Conservation (phyloP, 2,888 invertebrate species). For the Phyllotreta cruciferae region DNA sequence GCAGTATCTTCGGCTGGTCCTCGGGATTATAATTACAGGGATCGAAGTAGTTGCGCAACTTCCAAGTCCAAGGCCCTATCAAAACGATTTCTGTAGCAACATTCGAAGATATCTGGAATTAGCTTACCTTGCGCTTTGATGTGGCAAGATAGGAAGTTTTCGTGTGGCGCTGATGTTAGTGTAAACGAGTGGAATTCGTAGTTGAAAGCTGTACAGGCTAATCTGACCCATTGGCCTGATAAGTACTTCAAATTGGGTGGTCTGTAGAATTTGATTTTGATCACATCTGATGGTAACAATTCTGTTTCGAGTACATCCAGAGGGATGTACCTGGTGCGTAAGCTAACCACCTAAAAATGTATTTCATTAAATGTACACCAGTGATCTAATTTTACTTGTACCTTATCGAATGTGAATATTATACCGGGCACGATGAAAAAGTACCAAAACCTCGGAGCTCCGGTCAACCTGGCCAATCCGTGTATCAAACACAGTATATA, state of each 20-base stretch:
- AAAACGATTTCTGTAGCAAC: neutral
- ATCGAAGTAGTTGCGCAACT: conserved; percentile 91
- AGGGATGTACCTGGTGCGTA: conserved; percentile 90
- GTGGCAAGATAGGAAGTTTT: conserved; percentile 92
- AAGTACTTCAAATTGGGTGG: conserved; percentile 94
- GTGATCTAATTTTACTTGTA: conserved; percentile 49
- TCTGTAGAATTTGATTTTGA: conserved; percentile 93
- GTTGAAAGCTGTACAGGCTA: conserved; percentile 90
- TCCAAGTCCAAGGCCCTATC: conserved; percentile 94
- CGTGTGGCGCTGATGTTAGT: conserved; percentile 93
- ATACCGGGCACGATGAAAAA: conserved; percentile 92
- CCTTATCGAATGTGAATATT: conserved; percentile 89
- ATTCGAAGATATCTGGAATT: neutral
- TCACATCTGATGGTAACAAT: conserved; percentile 90
- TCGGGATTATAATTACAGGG: conserved; percentile 90
- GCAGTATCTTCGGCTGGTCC: conserved; percentile 84
- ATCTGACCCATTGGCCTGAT: conserved; percentile 92
- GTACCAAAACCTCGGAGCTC: conserved; percentile 91
- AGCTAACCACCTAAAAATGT: conserved; percentile 77
- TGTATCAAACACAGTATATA: conserved; percentile 89
- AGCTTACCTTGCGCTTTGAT: conserved; percentile 78
- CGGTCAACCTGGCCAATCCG: conserved; percentile 89
- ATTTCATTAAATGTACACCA: too few relatives aligned
- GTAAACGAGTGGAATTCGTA: conserved; percentile 96
- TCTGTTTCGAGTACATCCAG: conserved; percentile 93